Percentiles rank a stretch among this genome's conserved stretches.
These are phyloP conservation scores for Caenorhabditis zanzibari DNA, from an alignment of 2,888 invertebrate genomes.

Conservation along the genomic window DNA sequence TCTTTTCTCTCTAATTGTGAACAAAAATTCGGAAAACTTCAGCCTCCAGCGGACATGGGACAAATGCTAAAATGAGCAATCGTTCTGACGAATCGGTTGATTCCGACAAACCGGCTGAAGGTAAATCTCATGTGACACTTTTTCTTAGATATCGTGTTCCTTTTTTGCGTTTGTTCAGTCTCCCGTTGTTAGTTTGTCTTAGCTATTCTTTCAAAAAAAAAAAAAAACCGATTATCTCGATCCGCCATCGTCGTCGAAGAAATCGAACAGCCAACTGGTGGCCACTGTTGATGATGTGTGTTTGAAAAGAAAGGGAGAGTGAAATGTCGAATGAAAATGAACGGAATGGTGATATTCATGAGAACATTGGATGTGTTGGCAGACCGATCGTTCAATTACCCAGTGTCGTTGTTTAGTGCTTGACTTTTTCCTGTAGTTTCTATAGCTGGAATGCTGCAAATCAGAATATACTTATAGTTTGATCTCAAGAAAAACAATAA, in stretches of 20 bases:
- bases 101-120: constrained; percentile 41
- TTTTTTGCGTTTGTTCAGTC: neutral
- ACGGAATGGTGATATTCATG: constrained; percentile 25
- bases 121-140: constrained; percentile 27
- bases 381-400: constrained; percentile 1
- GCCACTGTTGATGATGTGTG: constrained; percentile 4
- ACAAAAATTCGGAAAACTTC: too few relatives aligned
- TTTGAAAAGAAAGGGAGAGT: constrained; percentile 12
- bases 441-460: too few relatives aligned
- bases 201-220: neutral
- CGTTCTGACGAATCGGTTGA: constrained; percentile 16
- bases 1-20: neutral
- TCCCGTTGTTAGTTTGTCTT: neutral
- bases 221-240: constrained; percentile 16
- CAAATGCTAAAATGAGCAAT: constrained; percentile 53
- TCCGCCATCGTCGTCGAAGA: neutral
- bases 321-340: constrained; percentile 27
- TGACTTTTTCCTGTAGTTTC: neutral
- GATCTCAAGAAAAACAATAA: too few relatives aligned
- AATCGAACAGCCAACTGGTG: neutral
- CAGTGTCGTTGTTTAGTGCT: neutral
- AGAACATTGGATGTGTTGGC: constrained; percentile 25
- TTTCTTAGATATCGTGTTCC: constrained; percentile 3
- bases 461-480: too few relatives aligned
- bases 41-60: constrained; percentile 52